Evolutionary conservation across 2,797 vertebrate species (phyloP), one percentile per base, ranked within the genome.

Genomic region (Molothrus ater): DNA sequence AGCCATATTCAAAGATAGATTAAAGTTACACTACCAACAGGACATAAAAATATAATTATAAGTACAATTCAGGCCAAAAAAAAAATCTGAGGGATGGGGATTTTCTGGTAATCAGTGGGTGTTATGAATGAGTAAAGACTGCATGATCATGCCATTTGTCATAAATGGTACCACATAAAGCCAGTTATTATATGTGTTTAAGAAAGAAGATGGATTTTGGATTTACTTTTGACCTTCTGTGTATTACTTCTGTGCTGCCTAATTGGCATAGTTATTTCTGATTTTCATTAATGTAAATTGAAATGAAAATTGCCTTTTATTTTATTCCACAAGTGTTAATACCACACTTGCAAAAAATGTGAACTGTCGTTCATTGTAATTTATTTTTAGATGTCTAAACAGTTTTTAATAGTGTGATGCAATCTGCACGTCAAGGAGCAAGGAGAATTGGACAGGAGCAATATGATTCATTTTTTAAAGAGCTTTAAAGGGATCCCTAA

Each of bases 71-170:
- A 84, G 79, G 64, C 85, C 50, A 92, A 93, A 93, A 95, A 92
- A 72, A 42, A 72, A 79, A 81, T 91, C 91, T 82, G 95, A 97
- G 75, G 90, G 95, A 96, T 92, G 92, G 88, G 92, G 93, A 96
- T 91, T 96, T 95, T 97, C 93, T 96, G 93, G 92, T 96, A 97
- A 86, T 95, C 93, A 97, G 91, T 96, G 96, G 93, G 87, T 93
- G 95, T 95, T 95, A 93, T 80, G 95, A 95, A 97, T 97, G 94
- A 97, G 96, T 96, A 96, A 96, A 95, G 92, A 95, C 95, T 94
- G 95, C 92, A 97, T 93, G 88, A 91, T 96, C 95, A 89, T 93
- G 92, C 50, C 94, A 94, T 93, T 96, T 96, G 94, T 96, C 95
- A 97, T 95, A 93, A 96, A 95, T 13, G 48, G 76, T 86, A 95